These are phyloP conservation scores for Beroe ovata DNA, from an alignment of 37 sponge, comb jelly and placozoan genomes.

Conservation along the genomic window DNA sequence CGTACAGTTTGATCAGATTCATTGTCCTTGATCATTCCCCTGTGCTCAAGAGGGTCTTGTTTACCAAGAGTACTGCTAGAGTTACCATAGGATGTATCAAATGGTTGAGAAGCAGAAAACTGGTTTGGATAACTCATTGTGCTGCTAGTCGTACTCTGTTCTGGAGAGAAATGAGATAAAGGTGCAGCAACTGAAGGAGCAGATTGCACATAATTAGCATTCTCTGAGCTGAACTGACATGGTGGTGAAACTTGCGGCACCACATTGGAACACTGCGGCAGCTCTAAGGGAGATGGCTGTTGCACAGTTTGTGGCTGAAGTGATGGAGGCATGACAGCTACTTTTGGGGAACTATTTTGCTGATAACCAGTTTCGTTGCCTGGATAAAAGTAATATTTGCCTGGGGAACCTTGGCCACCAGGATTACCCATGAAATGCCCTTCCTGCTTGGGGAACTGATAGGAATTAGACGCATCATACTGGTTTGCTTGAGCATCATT, in stretches of 20 bases:
- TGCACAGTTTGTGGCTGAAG: constrained; percentile 45
- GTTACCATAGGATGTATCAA: background rate
- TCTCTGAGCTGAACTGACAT: constrained; percentile 54
- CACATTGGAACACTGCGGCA: constrained; percentile 13
- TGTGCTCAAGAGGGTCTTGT: constrained; percentile 38
- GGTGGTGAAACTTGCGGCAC: background rate
- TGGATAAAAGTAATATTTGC: constrained; percentile 28
- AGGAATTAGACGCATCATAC: background rate
- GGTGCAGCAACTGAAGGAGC: constrained; percentile 1
- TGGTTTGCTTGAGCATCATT: background rate
- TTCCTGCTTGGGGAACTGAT: constrained; percentile 1
- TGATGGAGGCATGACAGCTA: constrained; percentile 17
- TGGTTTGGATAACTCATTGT: background rate
- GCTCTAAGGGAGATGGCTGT: constrained; percentile 10
- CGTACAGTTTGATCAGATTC: background rate
- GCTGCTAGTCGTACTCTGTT: background rate
- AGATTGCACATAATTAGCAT: constrained; percentile 29
- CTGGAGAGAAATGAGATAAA: constrained; percentile 40
- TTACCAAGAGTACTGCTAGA: background rate
- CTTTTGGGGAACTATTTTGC: background rate
- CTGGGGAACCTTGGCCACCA: background rate
- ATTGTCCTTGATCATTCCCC: background rate
- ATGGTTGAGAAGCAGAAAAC: background rate
- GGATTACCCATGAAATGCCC: constrained; percentile 5
- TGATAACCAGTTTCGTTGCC: background rate